Percentiles rank a stretch among this genome's conserved stretches.
These are phyloP conservation scores for Tholera decimalis DNA, from an alignment of 2,888 invertebrate species.

Conservation along the genomic window DNA sequence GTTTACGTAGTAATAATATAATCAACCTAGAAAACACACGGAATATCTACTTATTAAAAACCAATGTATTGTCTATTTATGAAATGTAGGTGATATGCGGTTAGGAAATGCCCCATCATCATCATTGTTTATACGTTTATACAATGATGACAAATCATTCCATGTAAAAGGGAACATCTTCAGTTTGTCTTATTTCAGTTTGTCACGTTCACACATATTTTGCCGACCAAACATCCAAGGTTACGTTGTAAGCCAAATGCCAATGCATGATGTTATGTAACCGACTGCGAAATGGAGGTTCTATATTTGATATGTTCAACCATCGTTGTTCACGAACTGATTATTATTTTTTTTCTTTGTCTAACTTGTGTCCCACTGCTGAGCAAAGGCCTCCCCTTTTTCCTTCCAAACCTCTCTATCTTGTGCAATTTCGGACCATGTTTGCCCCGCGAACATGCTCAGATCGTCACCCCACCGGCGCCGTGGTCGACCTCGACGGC, in stretches of 20 bases:
- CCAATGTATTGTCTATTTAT: conserved; percentile 4
- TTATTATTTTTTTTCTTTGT: too few species aligned
- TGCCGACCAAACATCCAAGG: conserved; percentile 44
- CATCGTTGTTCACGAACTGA: conserved; percentile 1
- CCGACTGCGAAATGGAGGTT: too few species aligned
- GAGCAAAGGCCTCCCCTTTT: too few species aligned
- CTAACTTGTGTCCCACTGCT: too few species aligned
- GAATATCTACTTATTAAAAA: neutral
- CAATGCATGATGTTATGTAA: neutral
- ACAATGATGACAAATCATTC: conserved; percentile 62
- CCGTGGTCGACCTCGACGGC: too few species aligned
- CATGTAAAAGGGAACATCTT: conserved; percentile 55
- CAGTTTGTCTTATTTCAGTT: conserved; percentile 45
- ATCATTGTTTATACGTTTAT: too few species aligned
- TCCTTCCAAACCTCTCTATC: too few species aligned
- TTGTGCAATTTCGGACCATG: too few species aligned
- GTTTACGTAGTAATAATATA: too few species aligned
- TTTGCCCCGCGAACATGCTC: too few species aligned
- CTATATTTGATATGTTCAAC: conserved; percentile 1
- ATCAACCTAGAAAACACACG: neutral
- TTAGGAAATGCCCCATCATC: conserved; percentile 46
- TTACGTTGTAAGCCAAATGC: neutral
- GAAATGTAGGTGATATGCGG: conserved; percentile 22
- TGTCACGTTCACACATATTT: conserved; percentile 61
- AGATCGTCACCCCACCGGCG: too few species aligned